phyloP scores from a whole-genome alignment of 2,888 invertebrate species.

The Dromius quadrimaculatus region DNA sequence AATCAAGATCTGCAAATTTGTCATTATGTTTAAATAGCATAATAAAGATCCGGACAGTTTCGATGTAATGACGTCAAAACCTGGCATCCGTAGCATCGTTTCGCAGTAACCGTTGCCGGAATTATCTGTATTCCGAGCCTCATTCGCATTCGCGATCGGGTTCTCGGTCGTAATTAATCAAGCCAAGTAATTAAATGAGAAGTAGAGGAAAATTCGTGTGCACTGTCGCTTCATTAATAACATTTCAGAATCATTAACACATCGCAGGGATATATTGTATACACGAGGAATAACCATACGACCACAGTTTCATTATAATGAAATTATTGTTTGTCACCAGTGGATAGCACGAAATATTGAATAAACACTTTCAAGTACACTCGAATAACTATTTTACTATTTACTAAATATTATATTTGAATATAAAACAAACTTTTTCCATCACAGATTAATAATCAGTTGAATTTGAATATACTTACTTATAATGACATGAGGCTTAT shows the following conservation, averaged over 20 bases:
- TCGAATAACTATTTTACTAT: no score
- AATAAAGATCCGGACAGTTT: background rate
- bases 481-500: no score
- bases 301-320: no score
- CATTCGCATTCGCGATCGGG: background rate
- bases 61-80: background rate
- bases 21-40: constrained; percentile 2
- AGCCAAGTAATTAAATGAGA: constrained; percentile 26
- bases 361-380: no score
- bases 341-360: no score
- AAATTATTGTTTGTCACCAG: no score
- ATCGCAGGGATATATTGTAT: no score
- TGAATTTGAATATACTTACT: no score
- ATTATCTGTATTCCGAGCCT: background rate
- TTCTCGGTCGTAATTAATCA: constrained; percentile 17
- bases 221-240: constrained; percentile 18
- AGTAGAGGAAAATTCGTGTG: background rate
- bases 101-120: background rate
- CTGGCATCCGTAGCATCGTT: background rate
- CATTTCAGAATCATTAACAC: constrained; percentile 1
- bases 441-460: no score
- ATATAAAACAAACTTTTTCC: no score
- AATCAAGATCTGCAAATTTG: constrained; percentile 5
- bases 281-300: no score
- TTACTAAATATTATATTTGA: no score